phyloP scores from a whole-genome alignment of 1,140 invertebrate genomes.

The Drosophila nigromelanica region DNA sequence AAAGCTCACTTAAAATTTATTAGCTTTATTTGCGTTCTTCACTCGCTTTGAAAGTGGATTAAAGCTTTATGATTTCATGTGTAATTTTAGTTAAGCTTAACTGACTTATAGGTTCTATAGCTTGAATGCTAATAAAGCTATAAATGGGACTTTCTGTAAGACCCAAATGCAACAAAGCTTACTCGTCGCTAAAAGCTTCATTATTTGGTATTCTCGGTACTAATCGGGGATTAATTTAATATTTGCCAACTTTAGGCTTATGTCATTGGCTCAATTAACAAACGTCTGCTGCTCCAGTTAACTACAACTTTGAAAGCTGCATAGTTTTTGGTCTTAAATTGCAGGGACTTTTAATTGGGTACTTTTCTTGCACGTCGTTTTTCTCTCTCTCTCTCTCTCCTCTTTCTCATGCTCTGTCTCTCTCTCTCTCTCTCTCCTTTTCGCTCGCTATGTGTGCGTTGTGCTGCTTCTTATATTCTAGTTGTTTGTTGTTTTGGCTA shows the following conservation, averaged over 20 bases:
- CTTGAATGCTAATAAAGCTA: neutral
- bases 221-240: neutral
- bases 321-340: slow-evolving; percentile 21
- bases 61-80: neutral
- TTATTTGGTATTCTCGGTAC: neutral
- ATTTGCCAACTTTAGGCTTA: slow-evolving; percentile 1
- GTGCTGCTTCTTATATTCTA: slow-evolving; percentile 31
- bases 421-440: neutral
- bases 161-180: neutral
- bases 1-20: too few species aligned
- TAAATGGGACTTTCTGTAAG: too few species aligned
- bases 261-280: slow-evolving; percentile 14
- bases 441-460: neutral
- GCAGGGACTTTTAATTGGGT: slow-evolving; percentile 43
- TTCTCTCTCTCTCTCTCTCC: neutral
- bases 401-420: neutral
- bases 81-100: neutral
- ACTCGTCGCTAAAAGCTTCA: neutral
- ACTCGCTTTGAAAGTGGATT: neutral
- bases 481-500: slow-evolving; percentile 31
- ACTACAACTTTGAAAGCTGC: slow-evolving; percentile 31
- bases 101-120: too few species aligned
- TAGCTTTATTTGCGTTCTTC: too few species aligned
- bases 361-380: slow-evolving; percentile 23
- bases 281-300: slow-evolving; percentile 6